Percentiles rank a stretch among this genome's conserved stretches.
These are phyloP conservation scores for Neoaliturus tenellus DNA, from an alignment of 2,888 invertebrate species.

Conservation along the genomic window DNA sequence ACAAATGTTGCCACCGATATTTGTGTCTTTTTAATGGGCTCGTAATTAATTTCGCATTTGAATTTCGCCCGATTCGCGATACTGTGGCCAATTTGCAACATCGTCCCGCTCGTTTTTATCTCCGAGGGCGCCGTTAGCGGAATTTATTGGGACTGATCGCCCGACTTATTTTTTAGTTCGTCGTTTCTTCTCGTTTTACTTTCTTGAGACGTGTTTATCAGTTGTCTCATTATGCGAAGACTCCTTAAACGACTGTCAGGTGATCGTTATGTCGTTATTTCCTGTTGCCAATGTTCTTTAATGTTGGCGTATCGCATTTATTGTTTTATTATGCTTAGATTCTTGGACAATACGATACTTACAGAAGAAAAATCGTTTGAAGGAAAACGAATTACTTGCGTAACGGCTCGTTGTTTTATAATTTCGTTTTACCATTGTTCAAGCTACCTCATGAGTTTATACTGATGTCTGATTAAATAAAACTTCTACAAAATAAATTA, in stretches of 20 bases:
- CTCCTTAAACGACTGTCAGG: neutral
- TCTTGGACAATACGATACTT: too few species aligned
- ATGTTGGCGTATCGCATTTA: too few species aligned
- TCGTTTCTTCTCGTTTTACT: neutral
- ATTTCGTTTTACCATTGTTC: too few species aligned
- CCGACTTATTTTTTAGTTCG: neutral
- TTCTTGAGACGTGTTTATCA: neutral
- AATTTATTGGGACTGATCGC: neutral
- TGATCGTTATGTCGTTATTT: too few species aligned
- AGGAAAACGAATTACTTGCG: too few species aligned
- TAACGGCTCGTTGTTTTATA: too few species aligned
- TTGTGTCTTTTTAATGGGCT: slow-evolving; percentile 41
- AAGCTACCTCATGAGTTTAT: too few species aligned
- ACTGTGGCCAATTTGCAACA: neutral
- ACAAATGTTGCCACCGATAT: slow-evolving; percentile 41
- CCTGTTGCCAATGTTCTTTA: too few species aligned
- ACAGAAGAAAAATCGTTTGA: too few species aligned
- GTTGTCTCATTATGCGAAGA: neutral
- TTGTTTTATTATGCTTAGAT: too few species aligned
- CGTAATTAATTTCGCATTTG: slow-evolving; percentile 44
- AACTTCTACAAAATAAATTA: too few species aligned
- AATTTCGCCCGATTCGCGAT: slow-evolving; percentile 41
- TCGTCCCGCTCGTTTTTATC: slow-evolving; percentile 23
- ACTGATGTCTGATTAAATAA: too few species aligned
- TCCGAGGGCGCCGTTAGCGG: neutral